Evolutionary conservation across 64 coral and sea anemone species (phyloP).

Genomic region (Orbicella faveolata): DNA sequence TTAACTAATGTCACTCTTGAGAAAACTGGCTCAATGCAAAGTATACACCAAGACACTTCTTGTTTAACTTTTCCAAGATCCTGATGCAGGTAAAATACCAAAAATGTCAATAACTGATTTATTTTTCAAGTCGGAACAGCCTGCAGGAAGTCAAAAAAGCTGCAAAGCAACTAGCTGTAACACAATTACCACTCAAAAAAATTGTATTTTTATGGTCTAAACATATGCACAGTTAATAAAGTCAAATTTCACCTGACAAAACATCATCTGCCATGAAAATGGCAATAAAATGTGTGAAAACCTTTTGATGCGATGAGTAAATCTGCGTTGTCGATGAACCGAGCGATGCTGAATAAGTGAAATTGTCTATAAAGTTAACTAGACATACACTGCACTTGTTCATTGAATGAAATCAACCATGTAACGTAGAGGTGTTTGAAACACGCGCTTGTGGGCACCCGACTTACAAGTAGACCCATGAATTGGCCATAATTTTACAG

Average conservation of each 20-base stretch:
- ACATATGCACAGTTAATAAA: slow-evolving; percentile 9
- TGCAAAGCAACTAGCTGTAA: neutral
- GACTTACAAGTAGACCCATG: neutral
- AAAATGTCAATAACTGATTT: slow-evolving; percentile 1
- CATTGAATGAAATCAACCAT: slow-evolving; percentile 21
- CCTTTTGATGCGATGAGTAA: neutral
- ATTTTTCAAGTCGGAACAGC: neutral
- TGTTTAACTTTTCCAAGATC: slow-evolving; percentile 28
- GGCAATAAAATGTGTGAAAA: slow-evolving; percentile 1
- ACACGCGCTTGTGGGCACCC: neutral
- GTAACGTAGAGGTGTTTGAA: neutral
- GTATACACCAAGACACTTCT: neutral
- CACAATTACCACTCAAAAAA: slow-evolving; percentile 8
- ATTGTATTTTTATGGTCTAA: neutral
- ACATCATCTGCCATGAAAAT: neutral
- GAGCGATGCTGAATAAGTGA: slow-evolving; percentile 1
- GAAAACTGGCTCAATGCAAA: neutral
- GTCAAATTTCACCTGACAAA: slow-evolving; percentile 11
- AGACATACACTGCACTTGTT: slow-evolving; percentile 5
- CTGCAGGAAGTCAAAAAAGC: slow-evolving; percentile 16
- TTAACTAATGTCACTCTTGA: slow-evolving; percentile 29
- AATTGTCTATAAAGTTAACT: neutral
- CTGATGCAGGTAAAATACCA: slow-evolving; percentile 7
- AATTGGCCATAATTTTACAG: neutral
- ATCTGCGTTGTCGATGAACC: neutral